Evolutionary conservation across 2,888 invertebrate species (phyloP), one percentile per base, ranked within the genome.

Genomic region (Harmothoe impar): DNA sequence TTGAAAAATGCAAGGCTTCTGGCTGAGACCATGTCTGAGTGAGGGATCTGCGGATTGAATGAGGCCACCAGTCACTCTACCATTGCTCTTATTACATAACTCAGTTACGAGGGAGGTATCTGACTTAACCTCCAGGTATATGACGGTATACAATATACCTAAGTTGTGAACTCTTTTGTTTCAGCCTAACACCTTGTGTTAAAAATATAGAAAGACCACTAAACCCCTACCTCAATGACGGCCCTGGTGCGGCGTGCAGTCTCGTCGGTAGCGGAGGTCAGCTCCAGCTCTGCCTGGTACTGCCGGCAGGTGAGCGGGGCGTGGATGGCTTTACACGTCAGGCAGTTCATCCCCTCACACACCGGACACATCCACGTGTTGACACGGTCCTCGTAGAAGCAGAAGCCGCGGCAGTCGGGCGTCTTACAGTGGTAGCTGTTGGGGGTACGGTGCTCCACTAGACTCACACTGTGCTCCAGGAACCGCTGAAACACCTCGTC

Each of bases 341-440:
- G 97, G 95, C 98, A 98, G 96, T 98, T 98, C 89, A 96, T 97
- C 91, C 96, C 97, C 92, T 97, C 96, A 95, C 98, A 98, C 51
- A 98, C 98, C 0, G 98, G 98, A 91, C 98, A 98, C 56, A 97
- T 96, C 89, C 89, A 89, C 43, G 7, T 89, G 72, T 77, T 78
- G 85, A 98, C 98, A 92, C 98, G 97, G 93, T 98, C 98, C 93
- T 98, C 98, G 95, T 97, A 98, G 92, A 98, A 97, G 94, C 98
- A 98, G 98, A 98, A 98, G 3, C 98, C 98, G 84, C 96, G 97
- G 95, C 98, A 98, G 96, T 98, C 98, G 0, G 97, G 97, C 0
- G 98, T 98, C 95, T 98, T 98, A 95, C 98, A 98, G 95, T 98
- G 98, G 96, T 98, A 98, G 20, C 98, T 97, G 94, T 97, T 97